Conservation (phyloP, 2,888 invertebrate genomes). For the Trachelus iudaicus region DNA sequence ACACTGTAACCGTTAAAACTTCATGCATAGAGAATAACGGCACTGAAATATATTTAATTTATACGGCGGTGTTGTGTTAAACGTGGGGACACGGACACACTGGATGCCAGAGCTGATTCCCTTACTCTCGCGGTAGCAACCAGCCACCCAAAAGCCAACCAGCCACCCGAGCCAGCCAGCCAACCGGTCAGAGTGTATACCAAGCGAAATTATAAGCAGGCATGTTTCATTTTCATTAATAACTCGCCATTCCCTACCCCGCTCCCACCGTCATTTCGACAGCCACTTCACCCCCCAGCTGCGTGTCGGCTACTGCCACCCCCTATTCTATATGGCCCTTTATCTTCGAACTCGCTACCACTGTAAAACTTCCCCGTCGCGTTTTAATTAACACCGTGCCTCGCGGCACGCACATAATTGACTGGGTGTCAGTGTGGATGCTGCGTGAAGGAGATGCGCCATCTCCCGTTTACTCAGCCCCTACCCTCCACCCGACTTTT, state of each 20-base stretch:
- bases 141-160: background rate
- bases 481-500: background rate
- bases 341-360: background rate
- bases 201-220: background rate
- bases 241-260: background rate
- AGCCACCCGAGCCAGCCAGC: background rate
- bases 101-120: background rate
- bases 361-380: background rate
- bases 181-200: background rate
- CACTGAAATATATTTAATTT: constrained; percentile 35
- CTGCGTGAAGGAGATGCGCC: background rate
- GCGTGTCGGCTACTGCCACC: background rate
- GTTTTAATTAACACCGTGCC: background rate
- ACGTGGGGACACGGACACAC: background rate
- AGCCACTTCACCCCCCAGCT: background rate
- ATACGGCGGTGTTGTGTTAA: constrained; percentile 18
- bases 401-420: background rate
- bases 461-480: background rate
- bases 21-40: constrained; percentile 24
- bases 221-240: constrained; percentile 17
- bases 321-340: background rate
- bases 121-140: background rate
- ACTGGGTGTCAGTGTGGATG: background rate
- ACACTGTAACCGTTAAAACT: constrained; percentile 33
- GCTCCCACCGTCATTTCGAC: background rate